These are phyloP conservation scores for Hypocryptadius cinnamomeus DNA, from an alignment of 2,113 vertebrate genomes.

Conservation along the genomic window DNA sequence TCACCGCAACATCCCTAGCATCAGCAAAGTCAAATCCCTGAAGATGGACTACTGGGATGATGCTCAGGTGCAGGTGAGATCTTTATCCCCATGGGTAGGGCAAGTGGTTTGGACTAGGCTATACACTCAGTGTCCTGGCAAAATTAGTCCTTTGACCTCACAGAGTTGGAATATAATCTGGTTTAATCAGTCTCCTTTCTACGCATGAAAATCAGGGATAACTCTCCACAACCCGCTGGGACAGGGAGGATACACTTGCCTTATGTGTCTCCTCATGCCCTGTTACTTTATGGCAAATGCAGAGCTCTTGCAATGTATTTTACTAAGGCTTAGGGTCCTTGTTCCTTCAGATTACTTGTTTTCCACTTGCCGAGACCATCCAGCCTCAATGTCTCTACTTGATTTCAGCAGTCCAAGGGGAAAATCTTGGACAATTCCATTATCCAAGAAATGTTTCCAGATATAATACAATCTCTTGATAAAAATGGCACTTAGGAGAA, in stretches of 20 bases:
- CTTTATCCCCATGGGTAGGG: neutral
- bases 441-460: neutral
- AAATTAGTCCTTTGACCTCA: neutral
- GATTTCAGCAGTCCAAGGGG: neutral
- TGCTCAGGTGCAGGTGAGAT: slow-evolving; percentile 77
- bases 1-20: slow-evolving; percentile 79
- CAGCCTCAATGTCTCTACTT: neutral
- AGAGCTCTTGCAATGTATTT: neutral
- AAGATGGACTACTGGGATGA: slow-evolving; percentile 77
- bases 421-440: neutral
- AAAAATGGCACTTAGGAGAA: neutral
- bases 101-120: neutral
- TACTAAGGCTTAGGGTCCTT: neutral
- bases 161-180: neutral
- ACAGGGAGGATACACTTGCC: neutral
- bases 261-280: neutral
- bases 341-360: neutral
- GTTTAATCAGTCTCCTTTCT: neutral
- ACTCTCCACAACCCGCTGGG: neutral
- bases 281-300: neutral
- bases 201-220: neutral
- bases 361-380: neutral
- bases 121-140: neutral
- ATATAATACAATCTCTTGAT: neutral
- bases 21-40: slow-evolving; percentile 83